Conservation (phyloP, 2,797 vertebrate species). For the Channallabes apus region DNA sequence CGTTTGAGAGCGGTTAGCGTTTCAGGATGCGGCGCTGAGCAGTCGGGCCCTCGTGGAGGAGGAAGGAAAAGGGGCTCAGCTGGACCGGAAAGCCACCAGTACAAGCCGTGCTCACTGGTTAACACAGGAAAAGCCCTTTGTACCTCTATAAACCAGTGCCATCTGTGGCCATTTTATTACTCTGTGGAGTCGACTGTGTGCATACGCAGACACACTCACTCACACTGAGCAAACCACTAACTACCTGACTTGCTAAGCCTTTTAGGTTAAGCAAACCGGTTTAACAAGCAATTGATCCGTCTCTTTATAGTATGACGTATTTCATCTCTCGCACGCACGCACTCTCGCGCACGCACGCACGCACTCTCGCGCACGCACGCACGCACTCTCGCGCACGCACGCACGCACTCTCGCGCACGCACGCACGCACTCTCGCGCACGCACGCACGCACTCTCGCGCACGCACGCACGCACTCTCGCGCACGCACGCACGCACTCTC, state of each 20-base stretch:
- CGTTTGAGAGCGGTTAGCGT: neutral
- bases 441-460: neutral
- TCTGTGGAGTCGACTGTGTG: neutral
- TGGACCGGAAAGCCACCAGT: constrained; percentile 52
- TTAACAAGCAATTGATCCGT: constrained; percentile 31
- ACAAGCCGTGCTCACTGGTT: constrained; percentile 58
- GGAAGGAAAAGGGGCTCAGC: constrained; percentile 60
- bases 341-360: neutral
- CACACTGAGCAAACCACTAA: neutral
- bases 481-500: neutral
- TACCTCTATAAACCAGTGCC: constrained; percentile 27
- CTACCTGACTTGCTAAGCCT: neutral
- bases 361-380: neutral
- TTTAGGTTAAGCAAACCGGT: constrained; percentile 14
- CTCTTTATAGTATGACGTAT: constrained; percentile 9
- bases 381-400: constrained; percentile 4
- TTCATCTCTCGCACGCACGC: neutral
- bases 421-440: neutral
- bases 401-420: constrained; percentile 3
- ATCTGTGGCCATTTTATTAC: constrained; percentile 46
- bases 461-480: neutral
- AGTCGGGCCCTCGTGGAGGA: constrained; percentile 13
- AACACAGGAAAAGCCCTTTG: constrained; percentile 63
- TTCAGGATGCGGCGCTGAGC: constrained; percentile 28
- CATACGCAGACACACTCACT: neutral